Base-by-base conservation (phyloP, 2,797 vertebrate genomes). In the Spinus pinus region DNA sequence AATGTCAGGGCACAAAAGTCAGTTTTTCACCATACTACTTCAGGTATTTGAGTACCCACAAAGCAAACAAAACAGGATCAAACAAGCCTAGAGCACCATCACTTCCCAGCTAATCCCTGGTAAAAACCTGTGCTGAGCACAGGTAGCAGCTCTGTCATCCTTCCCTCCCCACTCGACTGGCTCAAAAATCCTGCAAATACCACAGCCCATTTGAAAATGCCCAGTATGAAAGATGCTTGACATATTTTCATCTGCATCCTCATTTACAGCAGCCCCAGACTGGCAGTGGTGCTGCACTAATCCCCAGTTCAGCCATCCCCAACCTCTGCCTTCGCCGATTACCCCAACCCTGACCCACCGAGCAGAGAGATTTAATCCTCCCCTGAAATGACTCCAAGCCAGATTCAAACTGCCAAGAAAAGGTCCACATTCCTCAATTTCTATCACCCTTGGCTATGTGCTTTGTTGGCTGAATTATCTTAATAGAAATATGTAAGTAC, bases 301-400 rank as follows among this genome's bases (percentile, higher is more conserved):
- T 90, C 82, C 74, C 74, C 9, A 2, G 47, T 64, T 79, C 88
- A 77, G 81, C 72, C 73, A 30, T 18, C 58, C 86, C 73, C 94
- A 87, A 66, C 72, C 89, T 74, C 86, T 83, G 88, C 42, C 49
- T 75, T 33, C 3, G 14, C 74, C 1, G 1, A 37, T 80, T 72
- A 90, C 64, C 75, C 78, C 85, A 89, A 62, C n/a, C 49, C 49
- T 13, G 77, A 91, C 84, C 80, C 0, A 0, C 51, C 0, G 4
- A 93, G 78, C 56, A 22, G 53, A 0, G 2, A 92, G 87, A 81
- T 89, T 84, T 95, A 95, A 97, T 97, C 95, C 92, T 87, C 56
- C 75, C 46, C 66, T 94, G 95, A 97, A 97, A 94, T 0, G 3
- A 18, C 93, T 96, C 95, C 96, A 97, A 93, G 46, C 14, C 62